Evolutionary conservation across 2,113 vertebrate species (phyloP), one percentile per base, ranked within the genome.

Genomic region (Pao palembangensis): DNA sequence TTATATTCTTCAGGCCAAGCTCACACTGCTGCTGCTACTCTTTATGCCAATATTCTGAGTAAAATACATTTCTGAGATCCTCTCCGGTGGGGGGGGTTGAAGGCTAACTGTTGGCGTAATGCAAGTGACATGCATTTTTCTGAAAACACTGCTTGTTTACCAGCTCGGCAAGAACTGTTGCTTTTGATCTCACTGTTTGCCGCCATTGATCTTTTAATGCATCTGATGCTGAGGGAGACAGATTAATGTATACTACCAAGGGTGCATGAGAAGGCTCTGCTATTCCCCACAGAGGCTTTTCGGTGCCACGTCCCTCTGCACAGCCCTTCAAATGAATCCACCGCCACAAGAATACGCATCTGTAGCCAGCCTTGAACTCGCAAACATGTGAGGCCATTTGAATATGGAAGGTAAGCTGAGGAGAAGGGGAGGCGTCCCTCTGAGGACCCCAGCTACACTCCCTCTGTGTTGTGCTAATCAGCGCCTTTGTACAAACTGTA

Each of bases 391-490:
- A 47, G 59, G 71, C 25, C 61, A 61, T 87, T 87, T 90, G 81
- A 90, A 90, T 87, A 85, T 80, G 64, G 78, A 87, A 79, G 82
- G 77, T 82, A 61, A 79, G 80, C 80, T 64, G 73, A 41, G 34
- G 80, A 81, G 81, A 88, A 85, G 71, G 34, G 86, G 78, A 85
- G 67, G 59, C 70, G 2, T 61, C 76, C 80, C 88, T 86, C 79
- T 19, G 60, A 82, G 88, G 79, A 79, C 69, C 17, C 55, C 54
- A 58, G 44, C 44, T 69, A 86, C 83, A 60, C 76, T 71, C 78
- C 70, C 78, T 58, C 81, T 91, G 72, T 91, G 83, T 90, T 90
- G 88, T 92, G 90, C 79, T 90, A 92, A 92, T 91, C 85, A 88
- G 83, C 46, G 61, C 74, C 87, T 90, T 88, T 89, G 83, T 84